Conservation (phyloP, 1,140 invertebrate species). For the Drosophila santomea region DNA sequence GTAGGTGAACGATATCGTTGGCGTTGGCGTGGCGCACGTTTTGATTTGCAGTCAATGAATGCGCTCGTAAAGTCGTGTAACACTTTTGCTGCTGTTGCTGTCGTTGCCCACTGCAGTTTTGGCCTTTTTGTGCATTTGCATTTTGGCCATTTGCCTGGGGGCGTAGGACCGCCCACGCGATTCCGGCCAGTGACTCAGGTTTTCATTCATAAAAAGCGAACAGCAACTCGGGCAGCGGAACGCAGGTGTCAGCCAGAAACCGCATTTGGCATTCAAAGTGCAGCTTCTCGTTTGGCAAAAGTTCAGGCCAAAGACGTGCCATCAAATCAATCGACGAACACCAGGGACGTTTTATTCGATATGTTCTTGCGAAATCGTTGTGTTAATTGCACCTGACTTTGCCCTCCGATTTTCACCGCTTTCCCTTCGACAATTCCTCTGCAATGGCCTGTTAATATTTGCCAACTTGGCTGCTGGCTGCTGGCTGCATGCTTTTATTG, state of each 20-base stretch:
- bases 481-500: slow-evolving; percentile 67
- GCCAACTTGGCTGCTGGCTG: slow-evolving; percentile 33
- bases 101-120: slow-evolving; percentile 49
- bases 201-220: slow-evolving; percentile 72
- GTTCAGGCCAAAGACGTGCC: slow-evolving; percentile 67
- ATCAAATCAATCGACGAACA: slow-evolving; percentile 48
- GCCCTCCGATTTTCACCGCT: slow-evolving; percentile 1
- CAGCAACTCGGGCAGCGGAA: slow-evolving; percentile 26
- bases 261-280: slow-evolving; percentile 71
- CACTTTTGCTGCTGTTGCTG: slow-evolving; percentile 51
- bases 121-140: slow-evolving; percentile 67
- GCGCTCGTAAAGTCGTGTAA: slow-evolving; percentile 76
- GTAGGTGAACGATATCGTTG: slow-evolving; percentile 26
- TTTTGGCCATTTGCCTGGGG: slow-evolving; percentile 64
- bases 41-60: slow-evolving; percentile 80
- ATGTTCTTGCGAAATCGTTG: slow-evolving; percentile 63
- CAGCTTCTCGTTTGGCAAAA: slow-evolving; percentile 70
- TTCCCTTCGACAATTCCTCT: background rate
- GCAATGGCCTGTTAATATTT: slow-evolving; percentile 36
- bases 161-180: slow-evolving; percentile 68
- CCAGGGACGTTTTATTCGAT: slow-evolving; percentile 60
- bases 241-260: slow-evolving; percentile 44
- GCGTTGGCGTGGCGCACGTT: slow-evolving; percentile 73
- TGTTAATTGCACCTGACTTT: slow-evolving; percentile 57
- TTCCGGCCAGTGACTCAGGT: slow-evolving; percentile 56